Conservation (phyloP, 2,797 vertebrate species). For the Eidolon dupreanum region DNA sequence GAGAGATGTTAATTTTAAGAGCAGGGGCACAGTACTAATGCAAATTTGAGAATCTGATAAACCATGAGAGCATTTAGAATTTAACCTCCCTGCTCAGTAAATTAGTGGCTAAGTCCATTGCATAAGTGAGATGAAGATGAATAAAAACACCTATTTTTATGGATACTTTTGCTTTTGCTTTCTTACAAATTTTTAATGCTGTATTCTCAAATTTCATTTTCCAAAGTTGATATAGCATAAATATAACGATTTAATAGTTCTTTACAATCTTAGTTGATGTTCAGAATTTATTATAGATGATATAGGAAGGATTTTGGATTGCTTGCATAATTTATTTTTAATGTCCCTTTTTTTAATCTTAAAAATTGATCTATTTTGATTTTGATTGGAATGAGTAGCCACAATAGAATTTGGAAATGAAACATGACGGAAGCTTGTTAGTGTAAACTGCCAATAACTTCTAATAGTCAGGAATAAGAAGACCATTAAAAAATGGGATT, state of each 20-base stretch:
- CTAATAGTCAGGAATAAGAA: conserved; percentile 75
- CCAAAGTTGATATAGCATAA: not conserved
- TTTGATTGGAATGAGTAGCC: conserved; percentile 81
- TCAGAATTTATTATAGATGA: conserved; percentile 50
- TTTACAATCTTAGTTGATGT: conserved; percentile 25
- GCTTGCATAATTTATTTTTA: conserved; percentile 66
- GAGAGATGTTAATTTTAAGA: conserved; percentile 21
- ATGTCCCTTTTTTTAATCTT: conserved; percentile 54
- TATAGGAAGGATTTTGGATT: conserved; percentile 55
- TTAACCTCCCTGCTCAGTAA: not conserved
- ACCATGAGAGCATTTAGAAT: not conserved
- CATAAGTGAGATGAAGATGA: not conserved
- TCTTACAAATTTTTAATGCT: conserved; percentile 26
- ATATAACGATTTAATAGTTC: conserved; percentile 13
- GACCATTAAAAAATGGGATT: conserved; percentile 59
- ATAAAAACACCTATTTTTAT: not conserved
- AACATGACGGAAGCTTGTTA: conserved; percentile 79
- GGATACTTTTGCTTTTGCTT: not conserved
- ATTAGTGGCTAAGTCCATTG: not conserved
- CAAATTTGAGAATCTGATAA: not conserved
- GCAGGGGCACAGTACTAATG: not conserved
- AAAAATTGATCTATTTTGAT: conserved; percentile 73
- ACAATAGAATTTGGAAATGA: conserved; percentile 83
- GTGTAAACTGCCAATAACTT: conserved; percentile 82
- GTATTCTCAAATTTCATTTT: not conserved